Base-by-base conservation (phyloP, 2,113 vertebrate genomes). In the Origma solitaria region DNA sequence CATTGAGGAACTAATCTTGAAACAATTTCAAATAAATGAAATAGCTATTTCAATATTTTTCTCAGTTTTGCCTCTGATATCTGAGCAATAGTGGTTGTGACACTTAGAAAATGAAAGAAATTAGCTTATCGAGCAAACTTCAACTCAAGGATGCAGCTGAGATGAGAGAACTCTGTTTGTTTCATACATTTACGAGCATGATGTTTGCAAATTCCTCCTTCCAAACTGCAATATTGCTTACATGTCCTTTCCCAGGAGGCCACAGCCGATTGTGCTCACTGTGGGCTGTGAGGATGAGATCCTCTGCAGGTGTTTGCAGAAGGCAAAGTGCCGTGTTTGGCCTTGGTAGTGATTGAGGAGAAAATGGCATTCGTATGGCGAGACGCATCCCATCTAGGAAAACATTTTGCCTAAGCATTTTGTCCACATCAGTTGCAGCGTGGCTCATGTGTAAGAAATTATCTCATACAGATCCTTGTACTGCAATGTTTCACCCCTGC, bases 261-360 rank as follows among this genome's bases (percentile, higher is more conserved):
- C 37, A 27, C 4, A 21, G 16, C 47, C n/a, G 45, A 13, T 8
- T 78, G 35, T 33, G 17, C 7, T 28, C 58, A 79, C 66, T 51
- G 11, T 69, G 44, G 17, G 31, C 31, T 61, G 5, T 30, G 44
- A 77, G 50, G 19, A 60, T 44, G 42, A 76, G 37, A 49, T 45
- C 57, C 17, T 37, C 44, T 70, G 54, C 28, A 65, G 49, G 18
- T 22, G 8, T 72, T 88, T 75, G 44, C 24, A 61, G n/a, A 82
- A 45, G 19, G 28, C 15, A 75, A 76, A 72, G 24, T 6, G 13
- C 3, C 0, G 0, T 28, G 8, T 33, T 84, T 4, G 3, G 16
- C 50, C 50, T 66, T 82, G 61, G 37, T 11, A 56, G 28, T 15
- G 17, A n/a, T 0, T 22, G 15, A 82, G 44, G 38, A 87, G 44